Evolutionary conservation across 2,113 vertebrate species (phyloP).

Genomic region (Tylochromis polylepis): DNA sequence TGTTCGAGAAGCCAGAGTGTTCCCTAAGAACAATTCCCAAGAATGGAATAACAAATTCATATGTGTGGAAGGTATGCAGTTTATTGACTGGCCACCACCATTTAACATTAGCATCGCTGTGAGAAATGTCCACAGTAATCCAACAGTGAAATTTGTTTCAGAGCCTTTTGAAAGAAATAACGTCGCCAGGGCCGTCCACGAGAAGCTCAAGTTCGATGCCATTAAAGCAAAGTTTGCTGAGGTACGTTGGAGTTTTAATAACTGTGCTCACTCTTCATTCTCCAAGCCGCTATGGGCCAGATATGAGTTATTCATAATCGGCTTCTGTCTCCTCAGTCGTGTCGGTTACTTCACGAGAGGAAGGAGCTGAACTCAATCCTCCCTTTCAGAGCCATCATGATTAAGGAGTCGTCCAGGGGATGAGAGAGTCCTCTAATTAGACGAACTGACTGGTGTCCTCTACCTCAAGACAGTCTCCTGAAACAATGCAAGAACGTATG

Average conservation of each 20-base stretch:
- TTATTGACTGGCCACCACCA: not conserved
- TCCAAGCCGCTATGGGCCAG: not conserved
- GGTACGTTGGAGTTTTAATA: slow-evolving; percentile 69
- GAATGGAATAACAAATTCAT: slow-evolving; percentile 94
- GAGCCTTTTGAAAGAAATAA: slow-evolving; percentile 95
- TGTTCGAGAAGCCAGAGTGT: slow-evolving; percentile 83
- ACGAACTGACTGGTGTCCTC: not conserved
- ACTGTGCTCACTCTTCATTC: not conserved
- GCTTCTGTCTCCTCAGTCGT: slow-evolving; percentile 74
- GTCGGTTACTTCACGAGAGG: slow-evolving; percentile 70
- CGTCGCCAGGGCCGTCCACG: slow-evolving; percentile 92
- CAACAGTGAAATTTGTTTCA: slow-evolving; percentile 60
- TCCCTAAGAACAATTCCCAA: slow-evolving; percentile 76
- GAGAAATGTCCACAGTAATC: not conserved
- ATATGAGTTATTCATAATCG: not conserved
- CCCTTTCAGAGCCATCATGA: slow-evolving; percentile 69
- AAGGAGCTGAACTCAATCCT: slow-evolving; percentile 86
- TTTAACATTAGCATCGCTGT: not conserved
- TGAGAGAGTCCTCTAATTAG: slow-evolving; percentile 35
- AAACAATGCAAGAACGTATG: not conserved
- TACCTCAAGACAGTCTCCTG: slow-evolving; percentile 26
- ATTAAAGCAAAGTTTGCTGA: slow-evolving; percentile 82
- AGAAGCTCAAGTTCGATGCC: slow-evolving; percentile 85
- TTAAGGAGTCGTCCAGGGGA: slow-evolving; percentile 64
- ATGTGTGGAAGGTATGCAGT: slow-evolving; percentile 89